A percentile compares a stretch with the other conserved stretches of the same genome.
phyloP scores from a whole-genome alignment of 1,140 invertebrate genomes.

The Capitella teleta region DNA sequence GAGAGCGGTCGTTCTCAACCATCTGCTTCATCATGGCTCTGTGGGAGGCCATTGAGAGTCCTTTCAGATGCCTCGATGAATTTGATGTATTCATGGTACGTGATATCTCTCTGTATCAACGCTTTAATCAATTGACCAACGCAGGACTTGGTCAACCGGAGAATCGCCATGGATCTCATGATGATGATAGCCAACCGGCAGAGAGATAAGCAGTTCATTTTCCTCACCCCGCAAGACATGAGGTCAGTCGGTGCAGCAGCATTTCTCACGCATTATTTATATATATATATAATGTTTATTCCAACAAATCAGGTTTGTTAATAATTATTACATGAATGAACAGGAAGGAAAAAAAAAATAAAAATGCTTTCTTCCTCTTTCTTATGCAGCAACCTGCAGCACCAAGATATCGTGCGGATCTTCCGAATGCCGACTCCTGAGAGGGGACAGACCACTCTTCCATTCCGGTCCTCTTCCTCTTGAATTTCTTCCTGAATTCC shows the following conservation, averaged over 20 bases:
- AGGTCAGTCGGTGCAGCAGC: too few species aligned
- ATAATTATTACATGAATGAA: background rate
- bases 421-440: slow-evolving; percentile 22
- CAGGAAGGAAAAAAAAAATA: background rate
- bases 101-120: background rate
- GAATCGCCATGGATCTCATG: slow-evolving; percentile 41
- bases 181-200: slow-evolving; percentile 31
- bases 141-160: slow-evolving; percentile 43
- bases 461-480: too few species aligned
- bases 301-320: background rate
- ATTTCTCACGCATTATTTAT: background rate
- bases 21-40: slow-evolving; percentile 86
- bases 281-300: too few species aligned
- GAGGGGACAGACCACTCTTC: slow-evolving; percentile 12
- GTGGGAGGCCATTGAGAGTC: slow-evolving; percentile 80
- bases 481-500: too few species aligned
- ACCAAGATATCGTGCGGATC: slow-evolving; percentile 13
- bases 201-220: slow-evolving; percentile 39
- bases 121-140: slow-evolving; percentile 5
- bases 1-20: slow-evolving; percentile 88
- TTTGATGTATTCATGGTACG: slow-evolving; percentile 94
- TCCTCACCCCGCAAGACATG: slow-evolving; percentile 41
- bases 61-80: slow-evolving; percentile 93
- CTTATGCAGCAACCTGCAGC: background rate
- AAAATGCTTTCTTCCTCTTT: background rate